These are phyloP conservation scores for Sepiola atlantica DNA, from an alignment of 2,888 invertebrate genomes.

Conservation along the genomic window DNA sequence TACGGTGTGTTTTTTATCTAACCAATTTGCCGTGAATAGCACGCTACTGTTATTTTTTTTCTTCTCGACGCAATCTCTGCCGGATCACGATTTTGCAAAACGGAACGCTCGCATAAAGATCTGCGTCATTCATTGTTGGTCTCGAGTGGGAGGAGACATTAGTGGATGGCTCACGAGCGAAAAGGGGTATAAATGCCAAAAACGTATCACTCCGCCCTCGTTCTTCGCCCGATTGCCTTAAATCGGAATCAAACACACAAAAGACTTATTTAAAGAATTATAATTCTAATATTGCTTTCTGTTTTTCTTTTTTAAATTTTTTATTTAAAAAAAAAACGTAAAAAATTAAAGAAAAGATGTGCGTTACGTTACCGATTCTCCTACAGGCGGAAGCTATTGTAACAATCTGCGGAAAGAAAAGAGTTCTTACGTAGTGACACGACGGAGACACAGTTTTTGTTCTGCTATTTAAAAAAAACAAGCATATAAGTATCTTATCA, in stretches of 20 bases:
- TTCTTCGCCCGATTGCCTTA: neutral
- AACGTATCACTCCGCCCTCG: neutral
- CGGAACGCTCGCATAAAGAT: neutral
- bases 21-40: constrained; percentile 22
- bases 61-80: neutral
- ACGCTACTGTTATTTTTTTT: neutral
- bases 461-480: neutral
- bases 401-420: neutral
- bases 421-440: neutral
- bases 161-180: neutral
- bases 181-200: neutral
- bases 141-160: neutral
- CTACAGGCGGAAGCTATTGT: neutral
- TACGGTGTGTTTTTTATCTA: neutral
- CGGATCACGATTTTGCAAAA: neutral
- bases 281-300: neutral
- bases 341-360: neutral
- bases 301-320: neutral
- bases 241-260: neutral
- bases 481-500: neutral
- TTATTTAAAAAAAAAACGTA: neutral
- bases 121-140: neutral
- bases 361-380: neutral
- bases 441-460: neutral
- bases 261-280: neutral